Base-by-base conservation (phyloP, 2,113 vertebrate genomes). In the Halichoerus grypus region DNA sequence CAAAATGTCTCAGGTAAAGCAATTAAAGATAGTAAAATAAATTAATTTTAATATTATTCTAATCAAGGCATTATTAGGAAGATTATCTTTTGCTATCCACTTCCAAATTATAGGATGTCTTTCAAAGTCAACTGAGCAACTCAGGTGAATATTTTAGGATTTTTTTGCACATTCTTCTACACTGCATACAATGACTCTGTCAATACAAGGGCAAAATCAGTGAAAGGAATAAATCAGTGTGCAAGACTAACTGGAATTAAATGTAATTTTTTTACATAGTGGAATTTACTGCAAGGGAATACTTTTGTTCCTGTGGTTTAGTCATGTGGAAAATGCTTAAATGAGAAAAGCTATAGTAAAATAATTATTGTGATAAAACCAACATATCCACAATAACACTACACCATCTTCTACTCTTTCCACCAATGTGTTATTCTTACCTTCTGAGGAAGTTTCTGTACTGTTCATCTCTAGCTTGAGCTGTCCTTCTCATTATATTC, bases 401-500 rank as follows among this genome's bases (percentile, higher is more conserved):
- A 21, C 19, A 26, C 3, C 5, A 53, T 31, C 18, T 76, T 79
- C 16, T 42, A 3, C 1, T 63, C 14, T 69, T 39, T 24, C 6
- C 5, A 3, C 36, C 63, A 46, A 0, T 1, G 31, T 7, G 7
- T 46, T 3, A 11, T 1, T 46, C 97, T 99, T 98, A 99, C 99
- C 99, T 99, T 97, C 99, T 98, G 19, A 99, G 99, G 98, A 99
- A 99, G 98, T 99, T 99, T 98, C 99, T 99, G 97, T 99, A 99
- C 91, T 99, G 99, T 49, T 99, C 99, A 24, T 99, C 99, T 39
- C 99, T 99, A 2, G 98, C 99, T 98, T 99, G 99, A 2, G 99
- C 99, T n/a, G 99, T 99, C 97, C 99, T 99, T 98, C 99, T 99
- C 99, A 99, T 99, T 97, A 99, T 99, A 98, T 99, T 99, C 98